Evolutionary conservation across 2,113 vertebrate species (phyloP).

Genomic region (Gymnogyps californianus): DNA sequence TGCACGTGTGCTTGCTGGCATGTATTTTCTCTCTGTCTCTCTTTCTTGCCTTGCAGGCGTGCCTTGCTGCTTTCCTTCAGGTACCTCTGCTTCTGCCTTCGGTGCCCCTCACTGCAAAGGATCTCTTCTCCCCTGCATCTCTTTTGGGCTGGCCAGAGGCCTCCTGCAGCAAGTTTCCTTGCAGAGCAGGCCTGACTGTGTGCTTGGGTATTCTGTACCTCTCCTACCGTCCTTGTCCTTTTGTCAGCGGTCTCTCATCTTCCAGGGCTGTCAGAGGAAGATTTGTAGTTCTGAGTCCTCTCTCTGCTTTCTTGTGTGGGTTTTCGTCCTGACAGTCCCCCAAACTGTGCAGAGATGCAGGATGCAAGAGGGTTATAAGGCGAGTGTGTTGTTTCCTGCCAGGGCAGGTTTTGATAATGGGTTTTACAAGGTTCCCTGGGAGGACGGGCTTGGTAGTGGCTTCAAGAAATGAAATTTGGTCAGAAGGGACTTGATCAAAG

Average conservation of each 20-base stretch:
- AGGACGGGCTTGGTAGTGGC: background rate
- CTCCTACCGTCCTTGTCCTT: background rate
- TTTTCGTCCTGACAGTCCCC: background rate
- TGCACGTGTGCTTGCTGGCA: background rate
- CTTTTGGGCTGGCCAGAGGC: background rate
- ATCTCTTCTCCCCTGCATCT: background rate
- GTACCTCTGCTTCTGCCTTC: background rate
- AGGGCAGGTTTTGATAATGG: background rate
- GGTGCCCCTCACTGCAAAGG: background rate
- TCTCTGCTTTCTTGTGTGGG: background rate
- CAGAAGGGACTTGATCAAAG: background rate
- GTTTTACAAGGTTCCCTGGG: background rate
- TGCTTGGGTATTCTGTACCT: background rate
- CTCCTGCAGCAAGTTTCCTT: background rate
- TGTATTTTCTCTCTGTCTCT: background rate
- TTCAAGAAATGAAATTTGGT: background rate
- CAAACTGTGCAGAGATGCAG: background rate
- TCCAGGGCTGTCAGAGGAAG: background rate
- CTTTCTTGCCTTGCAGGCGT: background rate
- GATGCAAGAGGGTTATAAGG: background rate
- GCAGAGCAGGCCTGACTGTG: background rate
- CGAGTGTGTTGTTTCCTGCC: background rate
- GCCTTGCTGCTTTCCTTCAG: background rate
- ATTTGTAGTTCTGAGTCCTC: background rate
- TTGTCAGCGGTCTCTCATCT: background rate